Conservation (phyloP, 2,797 vertebrate species). For the Podarcis lilfordi region DNA sequence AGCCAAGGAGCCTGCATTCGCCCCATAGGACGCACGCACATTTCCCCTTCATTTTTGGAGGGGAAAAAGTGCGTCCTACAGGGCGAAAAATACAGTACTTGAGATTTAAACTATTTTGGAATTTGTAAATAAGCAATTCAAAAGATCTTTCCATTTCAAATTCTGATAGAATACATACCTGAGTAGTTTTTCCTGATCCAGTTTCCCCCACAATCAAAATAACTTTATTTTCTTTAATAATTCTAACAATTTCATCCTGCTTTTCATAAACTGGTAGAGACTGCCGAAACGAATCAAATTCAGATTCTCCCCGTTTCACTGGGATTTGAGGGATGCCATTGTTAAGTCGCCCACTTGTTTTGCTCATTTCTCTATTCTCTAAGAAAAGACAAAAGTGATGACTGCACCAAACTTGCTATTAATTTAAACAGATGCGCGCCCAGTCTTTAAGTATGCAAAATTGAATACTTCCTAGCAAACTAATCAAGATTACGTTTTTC, state of each 20-base stretch:
- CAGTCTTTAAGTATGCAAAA: neutral
- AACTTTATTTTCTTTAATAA: constrained; percentile 89
- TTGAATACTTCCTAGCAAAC: neutral
- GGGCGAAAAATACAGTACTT: neutral
- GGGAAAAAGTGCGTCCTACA: too few species aligned
- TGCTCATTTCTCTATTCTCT: constrained; percentile 83
- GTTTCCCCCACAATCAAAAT: constrained; percentile 94
- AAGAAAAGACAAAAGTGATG: constrained; percentile 60
- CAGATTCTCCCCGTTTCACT: constrained; percentile 81
- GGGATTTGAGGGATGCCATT: constrained; percentile 90
- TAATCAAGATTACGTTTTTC: neutral
- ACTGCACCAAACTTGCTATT: neutral
- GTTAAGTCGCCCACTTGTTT: constrained; percentile 85
- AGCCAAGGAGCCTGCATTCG: too few species aligned
- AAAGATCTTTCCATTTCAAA: neutral
- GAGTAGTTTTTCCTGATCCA: constrained; percentile 97
- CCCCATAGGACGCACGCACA: too few species aligned
- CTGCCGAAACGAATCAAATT: constrained; percentile 87
- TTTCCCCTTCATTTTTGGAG: too few species aligned
- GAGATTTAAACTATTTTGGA: neutral
- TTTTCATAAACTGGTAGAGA: constrained; percentile 88
- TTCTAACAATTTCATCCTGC: constrained; percentile 87
- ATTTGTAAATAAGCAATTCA: neutral
- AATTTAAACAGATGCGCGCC: neutral
- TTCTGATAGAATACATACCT: constrained; percentile 75